Conservation (phyloP, 2,113 vertebrate genomes). For the Nansenia antarctica region DNA sequence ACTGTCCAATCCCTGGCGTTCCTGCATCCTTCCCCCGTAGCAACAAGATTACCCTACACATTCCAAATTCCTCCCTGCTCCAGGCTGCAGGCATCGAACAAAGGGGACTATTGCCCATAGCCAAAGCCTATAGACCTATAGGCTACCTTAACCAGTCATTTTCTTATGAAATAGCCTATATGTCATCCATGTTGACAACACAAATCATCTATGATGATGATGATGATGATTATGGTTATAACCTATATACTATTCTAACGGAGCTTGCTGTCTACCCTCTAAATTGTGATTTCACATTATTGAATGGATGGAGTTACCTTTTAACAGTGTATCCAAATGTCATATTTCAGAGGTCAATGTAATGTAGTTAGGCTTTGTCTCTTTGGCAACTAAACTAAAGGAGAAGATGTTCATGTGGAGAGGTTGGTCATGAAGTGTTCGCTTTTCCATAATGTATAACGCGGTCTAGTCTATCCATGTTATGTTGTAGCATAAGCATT, state of each 20-base stretch:
- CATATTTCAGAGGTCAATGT: no score
- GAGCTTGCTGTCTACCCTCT: no score
- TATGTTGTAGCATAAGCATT: background rate
- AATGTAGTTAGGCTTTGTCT: no score
- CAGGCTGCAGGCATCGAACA: constrained; percentile 5
- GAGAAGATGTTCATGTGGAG: no score
- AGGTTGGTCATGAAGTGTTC: no score
- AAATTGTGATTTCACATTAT: no score
- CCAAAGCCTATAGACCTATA: background rate
- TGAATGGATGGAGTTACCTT: no score
- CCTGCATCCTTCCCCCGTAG: constrained; percentile 27
- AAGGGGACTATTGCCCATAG: background rate
- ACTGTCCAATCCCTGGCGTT: constrained; percentile 37
- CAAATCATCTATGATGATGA: no score
- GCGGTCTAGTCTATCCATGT: no score
- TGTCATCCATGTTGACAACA: background rate
- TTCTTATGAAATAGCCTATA: background rate
- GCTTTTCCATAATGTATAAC: no score
- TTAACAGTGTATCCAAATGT: no score
- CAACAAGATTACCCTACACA: constrained; percentile 39
- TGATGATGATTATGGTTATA: background rate
- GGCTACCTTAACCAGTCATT: background rate
- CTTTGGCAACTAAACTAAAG: no score
- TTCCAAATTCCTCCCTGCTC: background rate
- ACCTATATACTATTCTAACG: background rate